phyloP scores from a whole-genome alignment of 2,888 invertebrate genomes.

The Plebejus argus region DNA sequence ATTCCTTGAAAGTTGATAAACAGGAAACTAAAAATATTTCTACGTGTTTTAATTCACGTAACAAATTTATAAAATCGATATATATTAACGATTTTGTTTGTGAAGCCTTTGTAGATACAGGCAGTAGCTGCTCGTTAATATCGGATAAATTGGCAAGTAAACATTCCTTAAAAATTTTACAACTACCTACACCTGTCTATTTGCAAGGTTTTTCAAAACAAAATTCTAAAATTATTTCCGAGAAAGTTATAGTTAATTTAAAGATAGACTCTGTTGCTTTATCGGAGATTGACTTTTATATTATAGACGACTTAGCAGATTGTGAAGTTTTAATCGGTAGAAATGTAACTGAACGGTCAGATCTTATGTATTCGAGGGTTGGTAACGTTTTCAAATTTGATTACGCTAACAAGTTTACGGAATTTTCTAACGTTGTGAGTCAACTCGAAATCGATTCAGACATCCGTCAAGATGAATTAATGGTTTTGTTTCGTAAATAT shows the following conservation, averaged over 20 bases:
- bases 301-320: slow-evolving; percentile 33
- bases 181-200: not conserved
- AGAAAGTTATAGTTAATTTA: not conserved
- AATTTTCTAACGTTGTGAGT: not conserved
- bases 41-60: not conserved
- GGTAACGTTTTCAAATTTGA: slow-evolving; percentile 9
- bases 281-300: not conserved
- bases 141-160: not conserved
- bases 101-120: slow-evolving; percentile 26
- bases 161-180: not conserved
- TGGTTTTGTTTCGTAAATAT: slow-evolving; percentile 17
- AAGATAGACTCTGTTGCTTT: not conserved
- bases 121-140: slow-evolving; percentile 20
- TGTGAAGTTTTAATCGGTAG: slow-evolving; percentile 42
- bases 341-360: slow-evolving; percentile 27
- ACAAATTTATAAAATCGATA: slow-evolving; percentile 15
- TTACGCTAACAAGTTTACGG: not conserved
- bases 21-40: slow-evolving; percentile 7
- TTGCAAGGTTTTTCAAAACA: slow-evolving; percentile 10
- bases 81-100: not conserved
- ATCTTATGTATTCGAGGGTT: slow-evolving; percentile 21
- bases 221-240: not conserved
- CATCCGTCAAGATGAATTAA: not conserved
- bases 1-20: slow-evolving; percentile 3
- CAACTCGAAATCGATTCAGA: not conserved